Evolutionary conservation across 2,888 invertebrate species (phyloP), one percentile per base, ranked within the genome.

Genomic region (Erebia palarica): DNA sequence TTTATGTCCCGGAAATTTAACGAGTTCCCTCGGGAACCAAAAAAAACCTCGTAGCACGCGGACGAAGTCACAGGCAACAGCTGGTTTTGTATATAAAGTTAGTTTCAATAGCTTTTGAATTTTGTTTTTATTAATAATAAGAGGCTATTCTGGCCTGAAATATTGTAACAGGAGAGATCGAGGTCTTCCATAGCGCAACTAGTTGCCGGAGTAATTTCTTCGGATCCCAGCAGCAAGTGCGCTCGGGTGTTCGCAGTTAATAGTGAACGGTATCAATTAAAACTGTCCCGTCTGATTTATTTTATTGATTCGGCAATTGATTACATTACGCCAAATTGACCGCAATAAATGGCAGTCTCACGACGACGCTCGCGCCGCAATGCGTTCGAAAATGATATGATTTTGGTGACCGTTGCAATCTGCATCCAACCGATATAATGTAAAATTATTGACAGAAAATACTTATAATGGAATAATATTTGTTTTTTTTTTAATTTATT

Each of bases 301-400:
- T 92, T 92, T 92, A 93, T 92, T 90, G 92, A 89, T 89, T 87
- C 84, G 81, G 84, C 88, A 93, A 93, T 92, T 92, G 92, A 93
- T 93, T 92, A 91, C 92, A 92, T 92, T 91, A 92, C 92, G 90
- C 86, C 88, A 89, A 92, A 92, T 91, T 91, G 91, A 87, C 92
- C 91, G 81, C 90, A 92, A 90, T 88, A 85, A 88, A 91, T 91
- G 89, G 85, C 77, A 81, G 81, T 82, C 85, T 86, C 86, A 85
- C 82, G 83, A 82, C 80, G 80, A 82, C 80, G 80, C 66, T 18
- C 61, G 69, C 71, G 75, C 78, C 81, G 86, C 83, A 84, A 69
- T 86, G 85, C 84, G 83, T 82, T 86, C 78, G 42, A 49, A 67
- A 67, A 67, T 58, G 47, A 67, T 67, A 67, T 67, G 67, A 67